Percentiles rank a stretch among this genome's conserved stretches.
Evolutionary conservation across 1,140 invertebrate genomes (phyloP).

Genomic region (Grapholita molesta): DNA sequence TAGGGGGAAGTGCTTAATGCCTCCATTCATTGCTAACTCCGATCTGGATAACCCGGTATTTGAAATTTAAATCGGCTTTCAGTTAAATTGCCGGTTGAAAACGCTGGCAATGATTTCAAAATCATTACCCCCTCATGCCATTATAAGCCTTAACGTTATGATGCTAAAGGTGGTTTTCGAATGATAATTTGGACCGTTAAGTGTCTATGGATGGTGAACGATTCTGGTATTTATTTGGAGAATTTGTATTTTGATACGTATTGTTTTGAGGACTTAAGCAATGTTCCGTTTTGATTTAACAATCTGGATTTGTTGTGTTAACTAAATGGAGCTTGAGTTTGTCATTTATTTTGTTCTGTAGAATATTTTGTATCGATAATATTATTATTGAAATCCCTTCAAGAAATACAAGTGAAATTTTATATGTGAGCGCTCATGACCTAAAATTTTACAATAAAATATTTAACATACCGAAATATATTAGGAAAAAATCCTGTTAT

Average conservation of each 20-base stretch:
- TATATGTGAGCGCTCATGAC: too few relatives aligned
- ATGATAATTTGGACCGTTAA: background rate
- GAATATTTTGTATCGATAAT: too few relatives aligned
- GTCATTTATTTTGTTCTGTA: conserved; percentile 41
- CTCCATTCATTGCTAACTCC: conserved; percentile 56
- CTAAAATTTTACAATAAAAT: too few relatives aligned
- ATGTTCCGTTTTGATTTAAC: background rate
- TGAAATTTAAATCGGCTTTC: conserved; percentile 52
- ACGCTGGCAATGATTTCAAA: background rate
- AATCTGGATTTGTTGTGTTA: background rate
- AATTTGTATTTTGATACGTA: background rate
- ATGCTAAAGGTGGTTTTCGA: background rate
- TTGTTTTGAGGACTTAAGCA: background rate
- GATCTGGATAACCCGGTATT: conserved; percentile 57
- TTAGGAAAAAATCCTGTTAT: too few relatives aligned
- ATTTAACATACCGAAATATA: too few relatives aligned
- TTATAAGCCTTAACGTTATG: background rate
- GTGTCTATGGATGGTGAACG: background rate
- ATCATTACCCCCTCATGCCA: background rate
- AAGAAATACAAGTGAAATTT: too few relatives aligned
- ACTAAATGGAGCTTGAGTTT: conserved; percentile 10
- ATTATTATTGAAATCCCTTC: too few relatives aligned
- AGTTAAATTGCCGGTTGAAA: background rate
- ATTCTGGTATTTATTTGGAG: background rate
- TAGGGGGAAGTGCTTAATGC: conserved; percentile 34